Percentiles rank a stretch among this genome's conserved stretches.
phyloP scores from a whole-genome alignment of 2,797 vertebrate genomes.

The Phaenicophaeus curvirostris region DNA sequence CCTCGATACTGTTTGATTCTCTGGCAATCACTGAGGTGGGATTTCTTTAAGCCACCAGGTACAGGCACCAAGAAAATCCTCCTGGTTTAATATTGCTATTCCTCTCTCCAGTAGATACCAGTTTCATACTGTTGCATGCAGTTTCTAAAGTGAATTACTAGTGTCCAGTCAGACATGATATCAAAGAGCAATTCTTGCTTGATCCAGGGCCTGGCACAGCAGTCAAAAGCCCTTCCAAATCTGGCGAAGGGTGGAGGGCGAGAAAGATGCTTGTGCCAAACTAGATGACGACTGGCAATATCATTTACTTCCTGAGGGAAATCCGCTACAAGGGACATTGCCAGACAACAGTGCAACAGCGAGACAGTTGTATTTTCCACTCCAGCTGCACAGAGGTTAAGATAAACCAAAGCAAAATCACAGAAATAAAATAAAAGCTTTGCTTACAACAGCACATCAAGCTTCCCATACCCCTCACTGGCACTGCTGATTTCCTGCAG shows the following conservation, averaged over 20 bases:
- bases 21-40: background rate
- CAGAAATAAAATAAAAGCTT: background rate
- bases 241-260: background rate
- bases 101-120: background rate
- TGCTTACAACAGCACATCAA: background rate
- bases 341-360: rapidly evolving
- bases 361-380: background rate
- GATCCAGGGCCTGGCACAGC: background rate
- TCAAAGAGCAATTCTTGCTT: background rate
- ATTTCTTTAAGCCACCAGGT: background rate
- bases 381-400: background rate
- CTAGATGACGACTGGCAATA: background rate
- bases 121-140: background rate
- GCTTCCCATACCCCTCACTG: background rate
- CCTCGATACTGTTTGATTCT: background rate
- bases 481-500: background rate
- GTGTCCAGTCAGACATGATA: background rate
- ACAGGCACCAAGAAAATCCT: background rate
- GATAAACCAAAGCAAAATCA: background rate
- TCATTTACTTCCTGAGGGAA: background rate
- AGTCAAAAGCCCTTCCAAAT: background rate
- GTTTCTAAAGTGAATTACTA: background rate
- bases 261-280: background rate
- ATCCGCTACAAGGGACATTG: rapidly evolving
- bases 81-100: rapidly evolving